A percentile compares a stretch with the other conserved stretches of the same genome.
Conservation (phyloP, 2,797 vertebrate genomes). For the Syndactyla subalaris region DNA sequence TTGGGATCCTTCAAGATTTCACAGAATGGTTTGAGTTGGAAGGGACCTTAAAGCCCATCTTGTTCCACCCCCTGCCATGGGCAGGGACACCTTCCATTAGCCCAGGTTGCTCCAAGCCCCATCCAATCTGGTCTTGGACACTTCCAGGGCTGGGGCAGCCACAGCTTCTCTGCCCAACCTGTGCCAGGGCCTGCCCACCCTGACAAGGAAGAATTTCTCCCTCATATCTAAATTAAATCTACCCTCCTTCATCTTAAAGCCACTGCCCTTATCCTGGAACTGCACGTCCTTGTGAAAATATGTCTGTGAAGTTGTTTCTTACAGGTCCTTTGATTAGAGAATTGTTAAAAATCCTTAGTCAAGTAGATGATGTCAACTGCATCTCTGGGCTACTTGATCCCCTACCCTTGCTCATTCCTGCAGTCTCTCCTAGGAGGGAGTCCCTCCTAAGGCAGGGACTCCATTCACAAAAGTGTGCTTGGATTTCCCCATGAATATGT, state of each 20-base stretch:
- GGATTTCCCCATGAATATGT: not conserved
- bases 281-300: not conserved
- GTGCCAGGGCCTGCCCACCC: not conserved
- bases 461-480: not conserved
- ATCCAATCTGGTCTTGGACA: not conserved
- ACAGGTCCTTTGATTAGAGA: not conserved
- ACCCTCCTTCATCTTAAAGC: not conserved
- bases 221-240: not conserved
- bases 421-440: not conserved
- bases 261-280: not conserved
- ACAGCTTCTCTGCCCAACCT: not conserved
- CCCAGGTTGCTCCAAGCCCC: not conserved
- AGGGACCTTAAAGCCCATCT: accelerated
- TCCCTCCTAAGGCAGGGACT: not conserved
- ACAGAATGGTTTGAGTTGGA: not conserved
- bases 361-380: not conserved
- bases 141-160: not conserved
- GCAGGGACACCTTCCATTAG: not conserved
- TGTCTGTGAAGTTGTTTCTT: not conserved
- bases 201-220: not conserved
- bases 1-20: not conserved
- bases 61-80: not conserved
- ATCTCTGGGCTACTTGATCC: not conserved
- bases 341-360: not conserved
- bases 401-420: not conserved